Conservation (phyloP, 2,113 vertebrate species). For the Urocynchramus pylzowi region DNA sequence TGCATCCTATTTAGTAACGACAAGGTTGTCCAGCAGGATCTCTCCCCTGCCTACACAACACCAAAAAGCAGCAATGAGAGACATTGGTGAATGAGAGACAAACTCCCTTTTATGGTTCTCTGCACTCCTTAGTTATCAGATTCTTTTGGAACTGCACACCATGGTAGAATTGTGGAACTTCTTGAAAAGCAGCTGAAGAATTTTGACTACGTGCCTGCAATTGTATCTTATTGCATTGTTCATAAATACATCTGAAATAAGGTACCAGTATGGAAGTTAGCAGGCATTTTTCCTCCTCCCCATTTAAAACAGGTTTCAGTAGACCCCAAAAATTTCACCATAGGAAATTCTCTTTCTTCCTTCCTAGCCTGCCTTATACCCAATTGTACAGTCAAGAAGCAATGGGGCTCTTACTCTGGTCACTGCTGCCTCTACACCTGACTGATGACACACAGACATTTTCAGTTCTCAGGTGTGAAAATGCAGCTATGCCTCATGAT, state of each 20-base stretch:
- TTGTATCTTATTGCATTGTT: neutral
- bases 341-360: neutral
- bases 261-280: neutral
- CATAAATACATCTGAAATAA: neutral
- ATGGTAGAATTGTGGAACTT: neutral
- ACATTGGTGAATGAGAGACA: neutral
- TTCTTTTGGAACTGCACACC: neutral
- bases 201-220: neutral
- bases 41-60: neutral
- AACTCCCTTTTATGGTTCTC: neutral
- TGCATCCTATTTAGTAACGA: rapidly evolving
- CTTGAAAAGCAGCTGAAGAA: neutral
- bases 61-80: neutral
- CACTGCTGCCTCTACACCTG: neutral
- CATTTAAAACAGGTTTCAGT: neutral
- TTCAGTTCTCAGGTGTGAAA: neutral
- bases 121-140: neutral
- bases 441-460: neutral
- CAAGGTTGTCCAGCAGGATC: neutral
- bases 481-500: neutral
- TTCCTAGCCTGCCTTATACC: neutral
- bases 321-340: neutral
- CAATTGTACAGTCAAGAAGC: neutral
- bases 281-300: neutral
- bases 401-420: neutral